phyloP scores from a whole-genome alignment of 2,113 vertebrate genomes.

The Vidua chalybeata region DNA sequence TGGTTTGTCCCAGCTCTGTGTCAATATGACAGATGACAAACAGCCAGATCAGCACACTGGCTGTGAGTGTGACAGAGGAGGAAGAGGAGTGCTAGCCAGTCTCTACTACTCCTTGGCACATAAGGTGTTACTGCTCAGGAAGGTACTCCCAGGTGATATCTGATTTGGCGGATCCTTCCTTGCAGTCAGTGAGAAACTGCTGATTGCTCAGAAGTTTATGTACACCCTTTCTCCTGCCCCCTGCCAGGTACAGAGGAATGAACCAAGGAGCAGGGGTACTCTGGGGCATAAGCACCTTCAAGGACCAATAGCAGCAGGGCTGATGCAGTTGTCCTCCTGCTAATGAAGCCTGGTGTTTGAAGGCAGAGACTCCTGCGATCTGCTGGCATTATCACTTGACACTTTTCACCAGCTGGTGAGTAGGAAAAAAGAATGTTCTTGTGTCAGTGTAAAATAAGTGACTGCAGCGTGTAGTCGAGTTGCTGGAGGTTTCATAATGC shows the following conservation, averaged over 20 bases:
- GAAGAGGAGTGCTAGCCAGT: neutral
- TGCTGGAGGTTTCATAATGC: slow-evolving; percentile 39
- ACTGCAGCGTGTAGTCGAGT: neutral
- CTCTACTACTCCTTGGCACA: neutral
- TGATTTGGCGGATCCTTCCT: neutral
- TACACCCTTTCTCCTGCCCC: neutral
- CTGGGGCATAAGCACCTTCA: accelerated
- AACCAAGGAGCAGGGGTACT: neutral
- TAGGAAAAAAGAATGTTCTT: slow-evolving; percentile 30
- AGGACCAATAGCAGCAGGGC: neutral
- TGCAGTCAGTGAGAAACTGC: neutral
- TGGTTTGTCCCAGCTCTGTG: neutral
- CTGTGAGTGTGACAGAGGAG: neutral
- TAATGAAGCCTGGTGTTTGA: neutral
- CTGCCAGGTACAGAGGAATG: neutral
- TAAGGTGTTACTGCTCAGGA: neutral
- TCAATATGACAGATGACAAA: neutral
- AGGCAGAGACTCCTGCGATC: neutral
- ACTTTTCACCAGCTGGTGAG: slow-evolving; percentile 36
- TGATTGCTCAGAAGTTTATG: neutral
- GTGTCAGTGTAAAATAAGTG: slow-evolving; percentile 41
- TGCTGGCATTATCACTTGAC: neutral
- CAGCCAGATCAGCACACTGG: neutral
- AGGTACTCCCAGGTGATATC: neutral
- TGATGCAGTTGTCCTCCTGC: neutral